Evolutionary conservation across 2,113 vertebrate species (phyloP).

Genomic region (Dasyurus viverrinus): DNA sequence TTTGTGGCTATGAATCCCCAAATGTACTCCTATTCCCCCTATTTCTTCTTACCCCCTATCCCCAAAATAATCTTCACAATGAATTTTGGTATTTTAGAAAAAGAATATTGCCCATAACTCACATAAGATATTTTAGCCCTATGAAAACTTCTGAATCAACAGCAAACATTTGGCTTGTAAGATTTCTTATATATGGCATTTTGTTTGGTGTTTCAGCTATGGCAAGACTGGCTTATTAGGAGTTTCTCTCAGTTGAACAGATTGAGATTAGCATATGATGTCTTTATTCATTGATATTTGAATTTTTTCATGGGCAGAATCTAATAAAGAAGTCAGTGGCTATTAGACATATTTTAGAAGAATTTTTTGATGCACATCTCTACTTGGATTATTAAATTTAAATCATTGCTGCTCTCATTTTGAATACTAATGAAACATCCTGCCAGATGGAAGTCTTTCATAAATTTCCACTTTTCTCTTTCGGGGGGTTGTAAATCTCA

Average conservation of each 20-base stretch:
- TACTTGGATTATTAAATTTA: constrained; percentile 85
- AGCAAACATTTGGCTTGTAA: constrained; percentile 52
- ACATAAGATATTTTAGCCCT: constrained; percentile 63
- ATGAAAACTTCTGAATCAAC: constrained; percentile 62
- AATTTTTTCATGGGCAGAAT: constrained; percentile 76
- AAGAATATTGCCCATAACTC: constrained; percentile 62
- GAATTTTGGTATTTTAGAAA: constrained; percentile 72
- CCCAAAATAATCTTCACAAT: not conserved
- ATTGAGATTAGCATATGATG: constrained; percentile 84
- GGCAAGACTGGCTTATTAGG: constrained; percentile 74
- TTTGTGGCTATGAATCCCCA: constrained; percentile 49
- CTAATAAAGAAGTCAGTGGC: constrained; percentile 86
- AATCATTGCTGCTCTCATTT: constrained; percentile 83
- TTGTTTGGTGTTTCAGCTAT: constrained; percentile 33
- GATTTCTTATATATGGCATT: constrained; percentile 43
- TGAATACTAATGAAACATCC: constrained; percentile 85
- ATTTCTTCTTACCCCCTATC: constrained; percentile 12
- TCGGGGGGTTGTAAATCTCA: constrained; percentile 82
- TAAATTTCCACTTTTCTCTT: constrained; percentile 83
- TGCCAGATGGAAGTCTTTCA: constrained; percentile 86
- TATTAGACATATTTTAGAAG: constrained; percentile 85
- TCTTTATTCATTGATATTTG: constrained; percentile 83
- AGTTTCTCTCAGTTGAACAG: constrained; percentile 77
- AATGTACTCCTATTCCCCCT: not conserved
- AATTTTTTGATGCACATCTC: constrained; percentile 83